Evolutionary conservation across 2,113 vertebrate species (phyloP).

Genomic region (Nothocercus julius): DNA sequence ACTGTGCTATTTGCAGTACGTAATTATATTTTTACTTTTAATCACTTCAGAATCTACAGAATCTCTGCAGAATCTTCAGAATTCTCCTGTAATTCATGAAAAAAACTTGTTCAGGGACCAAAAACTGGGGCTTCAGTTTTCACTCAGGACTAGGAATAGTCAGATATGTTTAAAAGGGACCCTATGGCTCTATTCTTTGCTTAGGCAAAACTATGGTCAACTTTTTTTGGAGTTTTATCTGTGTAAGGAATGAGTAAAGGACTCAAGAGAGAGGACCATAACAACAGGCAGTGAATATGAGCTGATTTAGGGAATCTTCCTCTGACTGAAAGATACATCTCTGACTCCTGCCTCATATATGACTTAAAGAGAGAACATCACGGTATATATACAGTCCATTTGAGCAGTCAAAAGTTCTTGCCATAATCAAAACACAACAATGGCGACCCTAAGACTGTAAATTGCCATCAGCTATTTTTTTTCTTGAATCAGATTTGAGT

Average conservation of each 20-base stretch:
- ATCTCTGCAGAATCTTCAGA: neutral
- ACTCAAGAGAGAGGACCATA: neutral
- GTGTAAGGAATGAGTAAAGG: neutral
- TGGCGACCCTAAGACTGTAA: neutral
- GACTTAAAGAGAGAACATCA: neutral
- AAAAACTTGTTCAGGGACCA: neutral
- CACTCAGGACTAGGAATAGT: neutral
- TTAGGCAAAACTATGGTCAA: neutral
- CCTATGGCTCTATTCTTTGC: neutral
- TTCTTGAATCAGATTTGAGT: neutral
- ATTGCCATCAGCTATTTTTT: neutral
- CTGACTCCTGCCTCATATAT: neutral
- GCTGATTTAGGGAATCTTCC: neutral
- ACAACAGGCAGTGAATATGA: neutral
- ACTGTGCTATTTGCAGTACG: neutral
- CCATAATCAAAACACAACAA: neutral
- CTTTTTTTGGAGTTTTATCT: neutral
- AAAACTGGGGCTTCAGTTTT: rapidly evolving
- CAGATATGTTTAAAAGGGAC: neutral
- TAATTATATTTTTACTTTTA: neutral
- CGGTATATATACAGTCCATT: neutral
- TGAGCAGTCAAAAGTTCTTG: neutral
- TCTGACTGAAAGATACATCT: neutral
- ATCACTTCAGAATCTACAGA: neutral
- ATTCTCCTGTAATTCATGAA: neutral